Conservation (phyloP, 1,140 invertebrate genomes). For the Cardiocondyla obscurior region DNA sequence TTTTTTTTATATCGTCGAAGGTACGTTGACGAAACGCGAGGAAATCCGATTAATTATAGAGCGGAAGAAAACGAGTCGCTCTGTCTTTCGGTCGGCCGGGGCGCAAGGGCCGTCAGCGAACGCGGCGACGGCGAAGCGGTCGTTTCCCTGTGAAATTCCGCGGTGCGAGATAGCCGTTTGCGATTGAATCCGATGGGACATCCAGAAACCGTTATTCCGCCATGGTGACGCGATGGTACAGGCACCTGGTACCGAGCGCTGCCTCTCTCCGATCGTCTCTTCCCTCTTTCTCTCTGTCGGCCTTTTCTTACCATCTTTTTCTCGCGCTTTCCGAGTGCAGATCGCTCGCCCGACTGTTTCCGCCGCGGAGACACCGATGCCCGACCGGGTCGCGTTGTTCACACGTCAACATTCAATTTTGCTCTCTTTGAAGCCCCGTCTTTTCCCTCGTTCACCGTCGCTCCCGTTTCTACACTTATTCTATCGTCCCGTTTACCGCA, state of each 20-base stretch:
- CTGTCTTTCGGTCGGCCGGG: conserved; percentile 54
- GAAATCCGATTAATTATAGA: conserved; percentile 8
- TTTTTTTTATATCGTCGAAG: conserved; percentile 51
- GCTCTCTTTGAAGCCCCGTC: conserved; percentile 63
- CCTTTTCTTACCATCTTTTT: conserved; percentile 25
- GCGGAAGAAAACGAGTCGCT: conserved; percentile 37
- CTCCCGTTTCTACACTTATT: conserved; percentile 21
- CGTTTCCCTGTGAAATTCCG: conserved; percentile 77
- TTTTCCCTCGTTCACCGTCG: neutral
- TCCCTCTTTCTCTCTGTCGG: conserved; percentile 58
- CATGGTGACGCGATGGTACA: conserved; percentile 72
- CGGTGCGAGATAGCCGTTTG: conserved; percentile 74
- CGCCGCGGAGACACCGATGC: conserved; percentile 61
- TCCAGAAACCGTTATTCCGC: conserved; percentile 76
- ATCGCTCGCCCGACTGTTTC: conserved; percentile 50
- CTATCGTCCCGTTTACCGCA: conserved; percentile 1
- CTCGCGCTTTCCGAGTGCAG: conserved; percentile 44
- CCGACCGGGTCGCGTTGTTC: conserved; percentile 79
- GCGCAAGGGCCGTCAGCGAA: conserved; percentile 63
- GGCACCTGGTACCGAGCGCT: conserved; percentile 69
- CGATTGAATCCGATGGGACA: conserved; percentile 80
- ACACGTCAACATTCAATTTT: conserved; percentile 79
- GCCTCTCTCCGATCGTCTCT: conserved; percentile 29
- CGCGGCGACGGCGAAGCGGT: conserved; percentile 53
- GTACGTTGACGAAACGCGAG: neutral